Evolutionary conservation across 2,888 invertebrate species (phyloP), one percentile per base, ranked within the genome.

Genomic region (Eustalomyia histrio): DNA sequence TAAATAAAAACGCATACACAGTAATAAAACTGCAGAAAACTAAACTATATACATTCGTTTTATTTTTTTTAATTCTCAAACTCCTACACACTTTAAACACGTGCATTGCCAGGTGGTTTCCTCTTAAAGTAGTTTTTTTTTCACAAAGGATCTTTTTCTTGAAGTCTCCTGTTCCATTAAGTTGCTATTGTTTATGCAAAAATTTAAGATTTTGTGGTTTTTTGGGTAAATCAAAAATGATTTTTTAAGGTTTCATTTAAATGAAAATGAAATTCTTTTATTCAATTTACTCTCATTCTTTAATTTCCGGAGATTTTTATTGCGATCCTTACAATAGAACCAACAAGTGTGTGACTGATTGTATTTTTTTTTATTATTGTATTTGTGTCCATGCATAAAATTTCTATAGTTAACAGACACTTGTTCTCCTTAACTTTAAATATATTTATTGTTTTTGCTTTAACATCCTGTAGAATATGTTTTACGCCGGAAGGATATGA

Each of bases 401-500:
- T 72, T 16, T 35, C 3, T 17, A 8, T 50, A 58, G 18, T 16
- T 14, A 78, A 58, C 55, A 43, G 52, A 61, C 73, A 79, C 78
- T 81, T 81, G 81, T 75, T 81, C 14, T 81, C 69, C 69, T 43
- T 60, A 65, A 67, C 10, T 68, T 8, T 21, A 43, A 53, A 65
- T 67, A 24, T 35, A 53, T 76, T 63, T 29, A 14, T 50, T 21
- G 50, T 21, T 29, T 24, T 76, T 60, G 8, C 14, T 65, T 74
- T 52, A 33, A 63, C 74, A 81, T 81, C 81, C 81, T 81, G 76
- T 68, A 18, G 65, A 52, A 50, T 53, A 18, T 24, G 52, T 16
- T 52, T 53, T 21, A 35, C 58, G 33, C 74, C 81, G 81, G 81
- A 81, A 81, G 81, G 74, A 81, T 61, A 63, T 78, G 53, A 60